These are phyloP conservation scores for Ophion ventricosus DNA, from an alignment of 2,888 invertebrate species.

Conservation along the genomic window DNA sequence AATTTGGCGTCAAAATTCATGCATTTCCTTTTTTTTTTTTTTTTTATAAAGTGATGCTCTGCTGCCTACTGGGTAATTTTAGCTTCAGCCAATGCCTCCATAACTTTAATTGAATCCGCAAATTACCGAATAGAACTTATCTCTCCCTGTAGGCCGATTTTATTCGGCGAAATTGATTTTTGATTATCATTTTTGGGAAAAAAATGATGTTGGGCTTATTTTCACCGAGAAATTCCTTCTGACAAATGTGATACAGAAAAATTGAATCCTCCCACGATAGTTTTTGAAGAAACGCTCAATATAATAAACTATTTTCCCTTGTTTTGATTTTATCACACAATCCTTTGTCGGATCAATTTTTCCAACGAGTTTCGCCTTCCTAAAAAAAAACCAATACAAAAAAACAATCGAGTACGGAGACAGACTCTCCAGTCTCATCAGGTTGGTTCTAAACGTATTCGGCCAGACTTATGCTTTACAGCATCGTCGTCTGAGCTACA, in stretches of 20 bases:
- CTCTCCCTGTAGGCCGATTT: too few species aligned
- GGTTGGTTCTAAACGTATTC: constrained; percentile 65
- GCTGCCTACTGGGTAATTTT: too few species aligned
- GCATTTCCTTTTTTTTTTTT: too few species aligned
- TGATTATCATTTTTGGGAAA: too few species aligned
- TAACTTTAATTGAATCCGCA: too few species aligned
- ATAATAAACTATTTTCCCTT: not conserved
- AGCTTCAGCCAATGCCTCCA: too few species aligned
- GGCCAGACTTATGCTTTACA: constrained; percentile 82
- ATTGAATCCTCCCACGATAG: not conserved
- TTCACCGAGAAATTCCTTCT: not conserved
- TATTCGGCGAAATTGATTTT: too few species aligned
- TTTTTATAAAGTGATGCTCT: too few species aligned
- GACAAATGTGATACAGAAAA: not conserved
- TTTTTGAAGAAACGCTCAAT: not conserved
- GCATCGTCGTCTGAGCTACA: constrained; percentile 95
- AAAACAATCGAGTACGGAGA: constrained; percentile 53
- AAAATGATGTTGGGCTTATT: too few species aligned
- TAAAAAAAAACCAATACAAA: not conserved
- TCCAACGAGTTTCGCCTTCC: not conserved
- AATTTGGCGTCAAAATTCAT: too few species aligned
- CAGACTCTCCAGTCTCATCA: constrained; percentile 59
- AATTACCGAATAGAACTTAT: too few species aligned
- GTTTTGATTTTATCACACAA: not conserved
- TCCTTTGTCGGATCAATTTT: constrained; percentile 1